A percentile compares a stretch with the other conserved stretches of the same genome.
These are phyloP conservation scores for Dendrolimus houi DNA, from an alignment of 2,888 invertebrate genomes.

Conservation along the genomic window DNA sequence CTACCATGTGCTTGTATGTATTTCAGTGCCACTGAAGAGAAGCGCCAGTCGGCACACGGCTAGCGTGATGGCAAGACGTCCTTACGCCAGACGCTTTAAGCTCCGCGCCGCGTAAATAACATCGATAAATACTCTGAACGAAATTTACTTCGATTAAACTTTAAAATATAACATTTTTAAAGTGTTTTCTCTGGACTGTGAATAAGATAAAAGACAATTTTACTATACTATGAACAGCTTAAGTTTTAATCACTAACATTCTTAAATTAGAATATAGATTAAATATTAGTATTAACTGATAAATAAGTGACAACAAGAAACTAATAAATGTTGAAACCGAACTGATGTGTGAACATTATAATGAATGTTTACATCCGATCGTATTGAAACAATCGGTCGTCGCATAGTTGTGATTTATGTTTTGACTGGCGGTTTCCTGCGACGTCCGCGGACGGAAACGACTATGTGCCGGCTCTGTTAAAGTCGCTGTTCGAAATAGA, in stretches of 20 bases:
- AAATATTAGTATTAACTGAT: no score
- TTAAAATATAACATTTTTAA: neutral
- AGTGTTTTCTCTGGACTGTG: neutral
- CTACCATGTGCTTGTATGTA: slow-evolving; percentile 39
- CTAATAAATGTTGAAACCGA: neutral
- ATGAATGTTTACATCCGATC: slow-evolving; percentile 24
- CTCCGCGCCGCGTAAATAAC: slow-evolving; percentile 53
- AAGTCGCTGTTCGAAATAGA: slow-evolving; percentile 51
- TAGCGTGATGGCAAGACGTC: slow-evolving; percentile 29
- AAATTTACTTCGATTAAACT: neutral
- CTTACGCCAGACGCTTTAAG: slow-evolving; percentile 14
- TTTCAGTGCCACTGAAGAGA: slow-evolving; percentile 46
- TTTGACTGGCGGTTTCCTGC: slow-evolving; percentile 54
- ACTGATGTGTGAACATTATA: slow-evolving; percentile 21
- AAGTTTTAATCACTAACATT: neutral
- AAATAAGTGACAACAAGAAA: neutral
- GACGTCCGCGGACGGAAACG: slow-evolving; percentile 40
- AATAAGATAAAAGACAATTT: neutral
- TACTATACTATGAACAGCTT: neutral
- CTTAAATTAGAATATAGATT: no score
- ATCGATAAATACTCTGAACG: slow-evolving; percentile 29
- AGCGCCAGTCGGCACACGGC: slow-evolving; percentile 48
- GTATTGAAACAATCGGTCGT: slow-evolving; percentile 37
- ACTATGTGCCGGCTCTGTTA: slow-evolving; percentile 28
- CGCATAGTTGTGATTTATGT: slow-evolving; percentile 33